Evolutionary conservation across 2,113 vertebrate genomes (phyloP), one percentile per base, ranked within the genome.

Genomic region (Triplophysa siluroides): DNA sequence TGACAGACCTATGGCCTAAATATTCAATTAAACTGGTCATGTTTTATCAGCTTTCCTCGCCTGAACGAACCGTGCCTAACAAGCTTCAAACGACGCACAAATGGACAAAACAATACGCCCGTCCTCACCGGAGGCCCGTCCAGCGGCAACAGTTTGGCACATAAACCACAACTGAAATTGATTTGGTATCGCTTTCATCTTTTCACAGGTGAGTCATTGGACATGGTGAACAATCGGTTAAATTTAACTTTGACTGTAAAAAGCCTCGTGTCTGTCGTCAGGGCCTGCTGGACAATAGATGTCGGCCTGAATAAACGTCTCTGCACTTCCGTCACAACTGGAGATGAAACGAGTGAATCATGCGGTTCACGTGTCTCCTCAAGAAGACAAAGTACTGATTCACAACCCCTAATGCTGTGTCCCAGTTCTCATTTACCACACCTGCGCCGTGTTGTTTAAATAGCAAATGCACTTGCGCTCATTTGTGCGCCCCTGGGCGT

Each of bases 41-140:
- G 58, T 74, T 74, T 61, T 43, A 69, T 58, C 72, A 50, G 52
- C 60, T 50, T 33, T 45, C 62, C 56, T 41, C 43, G 19, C 21
- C 61, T 47, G 54, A 54, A 23, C 18, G 7, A 11, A 58, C 50
- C 38, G 12, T 58, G 50, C 19, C 69, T 72, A 72, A 72, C 45
- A 56, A 74, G 72, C 66, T 76, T 75, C 52, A 81, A 81, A 76
- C 61, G 64, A 50, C 54, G 58, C 4, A 63, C 52, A 76, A 68
- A 81, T 76, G 38, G 63, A 76, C 65, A 76, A 68, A 81, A 74
- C 72, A 74, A 60, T 62, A 45, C 23, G 29, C 60, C 56, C 43
- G 72, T 60, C 71, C 33, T 60, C 56, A 72, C 54, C 18, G 29
- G 11, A 72, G 18, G 21, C 19, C 8, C 19, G 6, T 21, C 68